These are phyloP conservation scores for Sebastes minor DNA, from an alignment of 2,797 vertebrate species.

Conservation along the genomic window DNA sequence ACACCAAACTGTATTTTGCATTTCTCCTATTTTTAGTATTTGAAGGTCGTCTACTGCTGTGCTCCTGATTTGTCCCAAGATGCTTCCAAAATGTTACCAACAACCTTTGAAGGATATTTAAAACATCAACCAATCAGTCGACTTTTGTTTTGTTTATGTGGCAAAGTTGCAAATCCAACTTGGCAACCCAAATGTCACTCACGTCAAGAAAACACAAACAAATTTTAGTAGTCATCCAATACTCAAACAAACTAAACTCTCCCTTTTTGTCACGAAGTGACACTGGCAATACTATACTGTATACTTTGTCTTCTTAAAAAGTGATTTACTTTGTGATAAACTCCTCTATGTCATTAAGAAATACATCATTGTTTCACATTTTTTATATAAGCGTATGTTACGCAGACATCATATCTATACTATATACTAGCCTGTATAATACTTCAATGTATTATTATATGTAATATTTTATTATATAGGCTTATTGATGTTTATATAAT, in stretches of 20 bases:
- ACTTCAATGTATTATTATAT: too few species aligned
- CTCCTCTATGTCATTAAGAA: too few species aligned
- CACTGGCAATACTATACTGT: background rate
- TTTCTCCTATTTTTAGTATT: background rate
- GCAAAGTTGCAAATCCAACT: background rate
- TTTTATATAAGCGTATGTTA: too few species aligned
- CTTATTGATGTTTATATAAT: too few species aligned
- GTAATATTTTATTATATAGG: too few species aligned
- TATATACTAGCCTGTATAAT: too few species aligned
- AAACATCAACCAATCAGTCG: background rate
- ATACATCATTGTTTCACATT: too few species aligned
- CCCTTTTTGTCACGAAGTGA: background rate
- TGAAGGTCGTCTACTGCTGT: background rate
- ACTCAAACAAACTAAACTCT: background rate
- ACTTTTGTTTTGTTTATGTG: background rate
- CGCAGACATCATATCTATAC: too few species aligned
- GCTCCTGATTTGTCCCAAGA: background rate
- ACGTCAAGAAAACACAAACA: background rate
- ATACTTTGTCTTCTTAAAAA: too few species aligned
- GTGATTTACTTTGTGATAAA: too few species aligned
- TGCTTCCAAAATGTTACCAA: background rate
- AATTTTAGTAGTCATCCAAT: background rate
- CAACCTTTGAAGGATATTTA: background rate
- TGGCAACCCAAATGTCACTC: background rate
- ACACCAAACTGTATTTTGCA: too few species aligned